Evolutionary conservation across 2,113 vertebrate genomes (phyloP).

Genomic region (Salvelinus alpinus): DNA sequence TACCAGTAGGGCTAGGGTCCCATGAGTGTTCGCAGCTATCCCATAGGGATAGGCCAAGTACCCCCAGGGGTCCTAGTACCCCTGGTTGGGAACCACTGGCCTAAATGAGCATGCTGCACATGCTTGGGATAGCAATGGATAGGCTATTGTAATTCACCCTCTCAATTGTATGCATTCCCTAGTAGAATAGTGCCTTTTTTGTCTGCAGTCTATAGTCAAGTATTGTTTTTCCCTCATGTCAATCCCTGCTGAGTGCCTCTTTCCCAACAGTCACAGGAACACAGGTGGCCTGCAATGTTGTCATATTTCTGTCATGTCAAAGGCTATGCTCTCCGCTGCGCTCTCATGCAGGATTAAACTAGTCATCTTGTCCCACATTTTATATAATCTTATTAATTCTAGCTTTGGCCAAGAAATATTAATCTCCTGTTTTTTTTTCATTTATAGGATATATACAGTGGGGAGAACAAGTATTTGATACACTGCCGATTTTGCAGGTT

Average conservation of each 20-base stretch:
- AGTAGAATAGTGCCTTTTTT: not conserved
- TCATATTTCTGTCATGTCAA: not conserved
- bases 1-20: no score
- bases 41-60: no score
- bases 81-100: no score
- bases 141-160: not conserved
- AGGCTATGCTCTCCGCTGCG: slow-evolving; percentile 9
- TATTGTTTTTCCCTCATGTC: not conserved
- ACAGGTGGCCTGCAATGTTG: not conserved
- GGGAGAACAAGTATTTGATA: no score
- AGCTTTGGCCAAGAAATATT: slow-evolving; percentile 35
- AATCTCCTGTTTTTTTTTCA: slow-evolving; percentile 44
- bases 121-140: not conserved
- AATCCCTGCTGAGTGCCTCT: not conserved
- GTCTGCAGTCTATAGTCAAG: not conserved
- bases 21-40: no score
- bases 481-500: no score
- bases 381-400: slow-evolving; percentile 42
- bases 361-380: slow-evolving; percentile 51
- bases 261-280: not conserved
- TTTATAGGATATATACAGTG: no score
- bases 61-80: no score
- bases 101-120: not conserved
- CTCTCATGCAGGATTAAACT: slow-evolving; percentile 44
- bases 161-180: not conserved